Percentiles rank a stretch among this genome's conserved stretches.
Evolutionary conservation across 2,113 vertebrate genomes (phyloP).

Genomic region (Neodon shergylaensis): DNA sequence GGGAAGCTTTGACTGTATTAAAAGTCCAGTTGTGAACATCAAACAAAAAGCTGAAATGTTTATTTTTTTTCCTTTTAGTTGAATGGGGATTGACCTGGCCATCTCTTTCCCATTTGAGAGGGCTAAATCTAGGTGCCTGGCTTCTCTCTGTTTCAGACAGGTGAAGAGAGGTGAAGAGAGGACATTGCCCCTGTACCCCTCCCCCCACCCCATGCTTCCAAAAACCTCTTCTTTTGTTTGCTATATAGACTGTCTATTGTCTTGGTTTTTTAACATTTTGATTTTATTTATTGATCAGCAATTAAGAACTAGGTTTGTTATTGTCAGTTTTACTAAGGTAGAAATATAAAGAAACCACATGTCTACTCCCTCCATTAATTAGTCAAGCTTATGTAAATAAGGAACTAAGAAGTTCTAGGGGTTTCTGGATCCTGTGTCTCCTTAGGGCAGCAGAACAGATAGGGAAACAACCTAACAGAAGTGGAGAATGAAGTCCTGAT

Average conservation of each 20-base stretch:
- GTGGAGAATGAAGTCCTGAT: neutral
- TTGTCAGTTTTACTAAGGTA: neutral
- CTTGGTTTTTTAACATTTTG: neutral
- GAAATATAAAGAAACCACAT: neutral
- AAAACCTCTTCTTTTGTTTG: neutral
- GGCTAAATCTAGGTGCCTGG: neutral
- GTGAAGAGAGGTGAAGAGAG: neutral
- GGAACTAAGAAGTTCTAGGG: neutral
- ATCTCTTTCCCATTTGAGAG: neutral
- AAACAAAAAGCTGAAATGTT: neutral
- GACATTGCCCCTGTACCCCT: no score
- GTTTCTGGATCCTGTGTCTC: neutral
- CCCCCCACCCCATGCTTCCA: neutral
- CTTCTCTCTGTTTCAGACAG: neutral
- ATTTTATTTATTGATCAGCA: neutral
- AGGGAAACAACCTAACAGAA: neutral
- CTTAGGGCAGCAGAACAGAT: neutral
- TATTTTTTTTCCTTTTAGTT: neutral
- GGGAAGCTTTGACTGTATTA: neutral
- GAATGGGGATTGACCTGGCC: neutral
- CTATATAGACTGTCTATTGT: neutral
- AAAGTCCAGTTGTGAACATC: neutral
- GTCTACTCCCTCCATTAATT: neutral
- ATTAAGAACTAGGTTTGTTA: neutral
- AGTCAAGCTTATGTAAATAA: neutral